Evolutionary conservation across 2,888 invertebrate species (phyloP).

Genomic region (Furcula furcula): DNA sequence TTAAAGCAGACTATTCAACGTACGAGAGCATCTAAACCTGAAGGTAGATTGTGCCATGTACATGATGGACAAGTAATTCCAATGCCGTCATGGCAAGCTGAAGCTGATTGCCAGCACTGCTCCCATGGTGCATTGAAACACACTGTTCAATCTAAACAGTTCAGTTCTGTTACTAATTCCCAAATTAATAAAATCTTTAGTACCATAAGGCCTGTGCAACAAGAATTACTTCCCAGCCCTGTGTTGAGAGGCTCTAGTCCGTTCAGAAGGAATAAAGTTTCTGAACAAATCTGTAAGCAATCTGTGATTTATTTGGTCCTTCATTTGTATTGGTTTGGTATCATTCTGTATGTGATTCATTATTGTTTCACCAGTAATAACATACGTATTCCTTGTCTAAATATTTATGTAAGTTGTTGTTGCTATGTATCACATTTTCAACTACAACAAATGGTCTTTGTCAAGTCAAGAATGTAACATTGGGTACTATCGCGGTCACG

Average conservation of each 20-base stretch:
- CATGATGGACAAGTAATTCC: constrained; percentile 63
- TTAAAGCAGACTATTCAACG: constrained; percentile 63
- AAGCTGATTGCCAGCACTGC: constrained; percentile 39
- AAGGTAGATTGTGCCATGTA: constrained; percentile 69
- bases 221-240: constrained; percentile 37
- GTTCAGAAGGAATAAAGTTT: constrained; percentile 41
- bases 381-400: no score
- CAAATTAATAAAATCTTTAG: constrained; percentile 44
- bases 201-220: constrained; percentile 30
- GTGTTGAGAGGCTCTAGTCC: constrained; percentile 40
- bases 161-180: constrained; percentile 36
- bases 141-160: constrained; percentile 24
- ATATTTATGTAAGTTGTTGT: no score
- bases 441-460: no score
- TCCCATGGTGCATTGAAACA: constrained; percentile 21
- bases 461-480: no score
- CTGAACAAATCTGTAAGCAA: constrained; percentile 37
- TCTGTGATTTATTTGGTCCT: no score
- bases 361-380: no score
- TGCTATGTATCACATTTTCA: no score
- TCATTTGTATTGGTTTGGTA: no score
- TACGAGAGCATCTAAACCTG: constrained; percentile 48
- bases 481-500: no score
- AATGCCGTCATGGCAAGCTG: constrained; percentile 62
- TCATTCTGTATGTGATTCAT: no score